phyloP scores from a whole-genome alignment of 2,113 vertebrate species.

The Isichthys henryi region DNA sequence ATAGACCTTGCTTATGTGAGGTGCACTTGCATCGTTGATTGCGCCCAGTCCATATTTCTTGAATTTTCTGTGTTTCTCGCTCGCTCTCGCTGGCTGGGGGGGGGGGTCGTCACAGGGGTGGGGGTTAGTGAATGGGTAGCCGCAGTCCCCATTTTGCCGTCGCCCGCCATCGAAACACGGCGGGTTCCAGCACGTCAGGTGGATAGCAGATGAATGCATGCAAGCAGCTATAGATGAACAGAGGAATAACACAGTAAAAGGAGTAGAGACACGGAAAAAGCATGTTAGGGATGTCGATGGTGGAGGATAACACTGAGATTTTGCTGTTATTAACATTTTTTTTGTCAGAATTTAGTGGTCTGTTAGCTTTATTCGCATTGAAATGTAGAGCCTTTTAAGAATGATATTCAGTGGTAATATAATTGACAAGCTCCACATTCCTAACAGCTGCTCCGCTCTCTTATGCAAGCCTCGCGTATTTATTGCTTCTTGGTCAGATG shows the following conservation, averaged over 20 bases:
- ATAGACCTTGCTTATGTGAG: not conserved
- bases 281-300: not conserved
- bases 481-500: not conserved
- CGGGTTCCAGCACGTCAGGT: not conserved
- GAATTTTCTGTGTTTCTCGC: constrained; percentile 2
- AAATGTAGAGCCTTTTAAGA: not conserved
- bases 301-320: not conserved
- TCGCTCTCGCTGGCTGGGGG: constrained; percentile 19
- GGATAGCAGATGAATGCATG: not conserved
- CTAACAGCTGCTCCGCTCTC: not conserved
- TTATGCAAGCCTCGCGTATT: not conserved
- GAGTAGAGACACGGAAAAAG: not conserved
- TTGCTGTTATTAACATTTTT: not conserved
- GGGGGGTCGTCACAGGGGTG: not conserved
- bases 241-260: not conserved
- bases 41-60: constrained; percentile 8
- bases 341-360: not conserved
- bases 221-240: not conserved
- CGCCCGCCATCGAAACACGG: not conserved
- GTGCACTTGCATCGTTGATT: constrained; percentile 20
- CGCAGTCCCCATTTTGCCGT: constrained; percentile 15
- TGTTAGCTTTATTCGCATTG: not conserved
- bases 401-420: not conserved
- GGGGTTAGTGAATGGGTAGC: not conserved
- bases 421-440: not conserved